Evolutionary conservation across 2,888 invertebrate species (phyloP).

Genomic region (Herminia tarsipennalis): DNA sequence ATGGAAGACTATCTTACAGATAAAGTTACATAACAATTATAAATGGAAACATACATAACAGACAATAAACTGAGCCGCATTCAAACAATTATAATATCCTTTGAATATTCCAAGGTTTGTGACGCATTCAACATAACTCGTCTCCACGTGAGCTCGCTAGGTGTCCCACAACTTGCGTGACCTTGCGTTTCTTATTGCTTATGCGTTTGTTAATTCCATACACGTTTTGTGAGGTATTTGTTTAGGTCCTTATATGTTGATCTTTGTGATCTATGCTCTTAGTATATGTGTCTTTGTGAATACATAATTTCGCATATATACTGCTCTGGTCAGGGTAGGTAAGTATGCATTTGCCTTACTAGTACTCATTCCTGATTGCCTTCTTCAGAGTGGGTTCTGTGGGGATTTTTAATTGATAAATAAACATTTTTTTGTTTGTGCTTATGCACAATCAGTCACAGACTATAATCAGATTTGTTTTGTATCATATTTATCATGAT

Average conservation of each 20-base stretch:
- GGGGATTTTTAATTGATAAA: too few species aligned
- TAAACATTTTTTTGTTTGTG: too few species aligned
- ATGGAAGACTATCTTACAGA: not conserved
- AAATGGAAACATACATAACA: conserved; percentile 9
- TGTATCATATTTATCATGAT: too few species aligned
- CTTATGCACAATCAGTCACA: too few species aligned
- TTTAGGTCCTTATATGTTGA: conserved; percentile 18
- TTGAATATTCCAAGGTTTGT: conserved; percentile 37
- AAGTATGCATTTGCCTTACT: too few species aligned
- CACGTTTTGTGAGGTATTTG: conserved; percentile 25
- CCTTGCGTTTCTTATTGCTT: conserved; percentile 26
- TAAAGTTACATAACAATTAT: conserved; percentile 5
- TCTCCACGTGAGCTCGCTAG: conserved; percentile 13
- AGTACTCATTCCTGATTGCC: too few species aligned
- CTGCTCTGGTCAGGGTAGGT: too few species aligned
- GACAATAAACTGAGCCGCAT: conserved; percentile 17
- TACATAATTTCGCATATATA: not conserved
- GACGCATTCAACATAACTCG: conserved; percentile 18
- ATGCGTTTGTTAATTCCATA: conserved; percentile 28
- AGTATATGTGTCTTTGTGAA: not conserved
- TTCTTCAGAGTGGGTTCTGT: too few species aligned
- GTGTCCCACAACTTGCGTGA: conserved; percentile 15
- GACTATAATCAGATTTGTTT: too few species aligned
- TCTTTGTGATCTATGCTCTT: conserved; percentile 1
- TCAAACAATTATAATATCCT: conserved; percentile 30